Evolutionary conservation across 2,888 invertebrate species (phyloP), one percentile per base, ranked within the genome.

Genomic region (Acholoe squamosa): DNA sequence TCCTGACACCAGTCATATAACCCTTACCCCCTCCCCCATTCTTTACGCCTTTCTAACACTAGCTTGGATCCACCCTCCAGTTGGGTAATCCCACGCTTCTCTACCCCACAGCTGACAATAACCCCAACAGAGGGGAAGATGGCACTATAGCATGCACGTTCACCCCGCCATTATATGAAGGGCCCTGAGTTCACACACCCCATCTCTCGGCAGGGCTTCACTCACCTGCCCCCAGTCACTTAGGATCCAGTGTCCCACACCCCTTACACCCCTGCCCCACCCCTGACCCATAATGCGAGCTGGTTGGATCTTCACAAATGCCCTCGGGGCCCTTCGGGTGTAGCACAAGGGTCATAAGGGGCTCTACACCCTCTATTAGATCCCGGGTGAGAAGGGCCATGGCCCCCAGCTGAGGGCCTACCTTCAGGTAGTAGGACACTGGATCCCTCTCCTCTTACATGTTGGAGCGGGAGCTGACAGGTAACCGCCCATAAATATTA

Each of bases 11-110:
- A 54, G 12, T 54, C 3, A n/a, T n/a, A 43, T 43, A 43, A 7
- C 3, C 43, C 43, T 10, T 43, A 7, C 43, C 10, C 43, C 43
- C 43, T 7, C 43, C 43, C 43, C 43, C 43, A 43, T 43, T 43
- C 3, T n/a, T n/a, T n/a, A n/a, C n/a, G n/a, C n/a, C 43, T 7
- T 43, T 43, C 43, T 43, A 3, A n/a, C 61, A 61, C 61, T n/a
- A 12, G 10, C 61, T n/a, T 12, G 10, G 1, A n/a, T 3, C 61
- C n/a, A 19, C n/a, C 61, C 61, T 22, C 61, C 19, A 19, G n/a
- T 61, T 61, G 61, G n/a, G 61, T 61, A 61, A 61, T 61, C 61
- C 61, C 61, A 61, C 61, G 61, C 61, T n/a, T n/a, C 61, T 61
- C 61, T 22, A 61, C 61, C 22, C 61, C 61, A 61, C 3, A 19